A percentile compares a stretch with the other conserved stretches of the same genome.
phyloP scores from a whole-genome alignment of 2,888 invertebrate genomes.

The Drosophila quinaria region DNA sequence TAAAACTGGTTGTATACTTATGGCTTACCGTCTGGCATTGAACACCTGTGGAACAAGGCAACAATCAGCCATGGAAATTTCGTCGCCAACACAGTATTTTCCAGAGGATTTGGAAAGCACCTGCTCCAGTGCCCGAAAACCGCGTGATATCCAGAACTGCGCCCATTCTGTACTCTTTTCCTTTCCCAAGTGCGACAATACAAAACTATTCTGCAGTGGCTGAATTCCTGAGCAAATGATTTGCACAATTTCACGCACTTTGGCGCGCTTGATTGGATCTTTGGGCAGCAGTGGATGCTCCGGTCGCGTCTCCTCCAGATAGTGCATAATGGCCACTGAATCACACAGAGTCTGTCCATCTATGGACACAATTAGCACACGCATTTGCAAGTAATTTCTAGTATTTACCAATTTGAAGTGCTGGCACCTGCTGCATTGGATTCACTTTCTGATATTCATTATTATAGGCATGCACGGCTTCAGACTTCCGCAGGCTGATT shows the following conservation, averaged over 20 bases:
- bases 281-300: constrained; percentile 94
- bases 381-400: accelerated
- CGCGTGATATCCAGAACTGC: constrained; percentile 95
- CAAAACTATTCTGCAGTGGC: constrained; percentile 96
- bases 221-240: constrained; percentile 97
- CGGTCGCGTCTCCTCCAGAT: constrained; percentile 96
- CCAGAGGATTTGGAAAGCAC: constrained; percentile 93
- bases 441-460: constrained; percentile 95
- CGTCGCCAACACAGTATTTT: constrained; percentile 97
- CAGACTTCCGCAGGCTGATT: constrained; percentile 92
- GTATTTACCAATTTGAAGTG: constrained; percentile 91
- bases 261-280: constrained; percentile 94
- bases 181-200: constrained; percentile 93
- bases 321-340: constrained; percentile 96
- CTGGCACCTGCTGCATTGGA: constrained; percentile 98
- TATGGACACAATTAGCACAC: constrained; percentile 73
- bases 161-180: constrained; percentile 96
- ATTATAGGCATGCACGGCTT: constrained; percentile 91
- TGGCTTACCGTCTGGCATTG: constrained; percentile 89
- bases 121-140: constrained; percentile 95
- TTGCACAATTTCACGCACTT: constrained; percentile 96
- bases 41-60: constrained; percentile 98
- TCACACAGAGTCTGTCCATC: constrained; percentile 90
- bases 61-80: constrained; percentile 96
- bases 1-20: background rate